Evolutionary conservation across 2,113 vertebrate species (phyloP).

Genomic region (Poecilia latipinna): DNA sequence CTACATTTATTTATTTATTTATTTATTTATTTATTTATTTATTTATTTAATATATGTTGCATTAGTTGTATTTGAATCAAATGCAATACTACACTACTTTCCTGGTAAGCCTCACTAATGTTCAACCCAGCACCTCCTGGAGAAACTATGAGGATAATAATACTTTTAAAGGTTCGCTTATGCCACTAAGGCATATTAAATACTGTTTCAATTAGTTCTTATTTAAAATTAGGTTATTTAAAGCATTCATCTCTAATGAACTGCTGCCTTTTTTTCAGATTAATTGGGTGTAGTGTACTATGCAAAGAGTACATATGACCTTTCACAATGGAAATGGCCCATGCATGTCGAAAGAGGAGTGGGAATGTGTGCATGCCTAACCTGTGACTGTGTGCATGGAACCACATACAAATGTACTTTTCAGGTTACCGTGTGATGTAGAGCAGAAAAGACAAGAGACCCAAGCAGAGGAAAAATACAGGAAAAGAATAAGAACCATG

Average conservation of each 20-base stretch:
- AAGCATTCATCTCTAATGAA: slow-evolving; percentile 3
- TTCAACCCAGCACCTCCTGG: background rate
- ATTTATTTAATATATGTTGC: background rate
- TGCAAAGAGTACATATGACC: slow-evolving; percentile 22
- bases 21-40: background rate
- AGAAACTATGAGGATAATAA: background rate
- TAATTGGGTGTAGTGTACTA: slow-evolving; percentile 30
- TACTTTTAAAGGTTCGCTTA: background rate
- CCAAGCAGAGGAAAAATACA: slow-evolving; percentile 35
- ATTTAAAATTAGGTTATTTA: slow-evolving; percentile 6
- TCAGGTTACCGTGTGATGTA: slow-evolving; percentile 54
- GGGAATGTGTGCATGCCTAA: slow-evolving; percentile 38
- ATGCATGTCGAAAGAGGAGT: slow-evolving; percentile 13
- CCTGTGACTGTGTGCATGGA: slow-evolving; percentile 39
- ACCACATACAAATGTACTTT: slow-evolving; percentile 58
- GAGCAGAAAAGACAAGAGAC: slow-evolving; percentile 62
- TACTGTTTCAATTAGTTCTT: slow-evolving; percentile 2
- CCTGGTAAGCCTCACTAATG: background rate
- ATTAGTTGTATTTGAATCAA: background rate
- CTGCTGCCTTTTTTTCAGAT: background rate
- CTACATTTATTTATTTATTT: background rate
- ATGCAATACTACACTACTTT: background rate
- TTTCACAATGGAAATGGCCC: slow-evolving; percentile 20
- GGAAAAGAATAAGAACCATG: slow-evolving; percentile 53
- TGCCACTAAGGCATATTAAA: background rate